Evolutionary conservation across 2,113 vertebrate species (phyloP).

Genomic region (Epinephelus moara): DNA sequence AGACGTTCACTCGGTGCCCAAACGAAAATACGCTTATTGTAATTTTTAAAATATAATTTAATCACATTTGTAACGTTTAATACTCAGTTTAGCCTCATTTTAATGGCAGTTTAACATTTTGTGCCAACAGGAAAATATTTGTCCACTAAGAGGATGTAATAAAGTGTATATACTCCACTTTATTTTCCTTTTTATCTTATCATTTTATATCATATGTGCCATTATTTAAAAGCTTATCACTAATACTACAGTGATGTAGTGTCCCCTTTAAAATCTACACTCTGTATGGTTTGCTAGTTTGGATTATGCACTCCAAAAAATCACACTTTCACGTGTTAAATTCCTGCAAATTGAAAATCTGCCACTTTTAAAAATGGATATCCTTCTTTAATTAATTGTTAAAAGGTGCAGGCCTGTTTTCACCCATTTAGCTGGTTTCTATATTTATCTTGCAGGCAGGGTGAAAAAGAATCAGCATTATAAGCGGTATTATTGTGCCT

Average conservation of each 20-base stretch:
- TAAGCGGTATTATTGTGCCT: slow-evolving; percentile 3
- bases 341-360: neutral
- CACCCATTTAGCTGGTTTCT: slow-evolving; percentile 19
- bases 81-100: neutral
- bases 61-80: neutral
- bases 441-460: slow-evolving; percentile 13
- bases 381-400: neutral
- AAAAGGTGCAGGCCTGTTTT: slow-evolving; percentile 19
- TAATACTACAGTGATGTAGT: neutral
- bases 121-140: neutral
- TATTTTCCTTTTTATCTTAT: neutral
- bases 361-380: neutral
- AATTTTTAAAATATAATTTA: neutral
- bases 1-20: neutral
- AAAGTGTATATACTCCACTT: neutral
- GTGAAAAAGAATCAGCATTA: too few species aligned
- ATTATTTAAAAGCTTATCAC: slow-evolving; percentile 6
- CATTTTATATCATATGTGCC: neutral
- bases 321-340: slow-evolving; percentile 8
- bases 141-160: neutral
- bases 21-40: neutral
- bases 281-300: neutral
- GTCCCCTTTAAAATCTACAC: neutral
- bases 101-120: neutral
- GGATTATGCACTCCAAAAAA: neutral